Conservation (phyloP, 2,797 vertebrate species). For the Rhynchonycteris naso region DNA sequence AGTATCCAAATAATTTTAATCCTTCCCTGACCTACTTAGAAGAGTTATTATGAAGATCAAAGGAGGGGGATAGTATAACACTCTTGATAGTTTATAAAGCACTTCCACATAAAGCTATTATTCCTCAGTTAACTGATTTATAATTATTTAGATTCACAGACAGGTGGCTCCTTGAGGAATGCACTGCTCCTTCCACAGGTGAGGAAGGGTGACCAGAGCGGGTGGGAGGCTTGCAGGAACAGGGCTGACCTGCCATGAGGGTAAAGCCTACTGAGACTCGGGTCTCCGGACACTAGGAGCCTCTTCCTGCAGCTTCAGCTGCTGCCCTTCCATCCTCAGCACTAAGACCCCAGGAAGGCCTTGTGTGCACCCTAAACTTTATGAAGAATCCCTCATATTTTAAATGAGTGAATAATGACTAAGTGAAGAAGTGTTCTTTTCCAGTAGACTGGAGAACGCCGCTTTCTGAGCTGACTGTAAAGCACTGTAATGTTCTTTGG, state of each 20-base stretch:
- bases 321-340: background rate
- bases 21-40: background rate
- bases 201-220: background rate
- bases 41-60: background rate
- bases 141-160: background rate
- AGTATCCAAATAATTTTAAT: background rate
- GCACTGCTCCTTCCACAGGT: background rate
- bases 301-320: background rate
- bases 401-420: background rate
- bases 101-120: background rate
- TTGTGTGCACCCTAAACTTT: background rate
- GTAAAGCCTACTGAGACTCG: background rate
- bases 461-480: constrained; percentile 9
- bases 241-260: background rate
- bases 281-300: background rate
- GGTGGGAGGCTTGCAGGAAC: background rate
- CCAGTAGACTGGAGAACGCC: background rate
- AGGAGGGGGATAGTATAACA: background rate
- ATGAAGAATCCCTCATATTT: background rate
- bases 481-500: background rate
- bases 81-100: background rate
- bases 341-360: background rate
- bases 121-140: background rate
- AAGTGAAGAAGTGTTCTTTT: background rate
- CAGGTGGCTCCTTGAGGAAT: background rate